These are phyloP conservation scores for Euura saliciscinereae DNA, from an alignment of 1,140 invertebrate species.

Conservation along the genomic window DNA sequence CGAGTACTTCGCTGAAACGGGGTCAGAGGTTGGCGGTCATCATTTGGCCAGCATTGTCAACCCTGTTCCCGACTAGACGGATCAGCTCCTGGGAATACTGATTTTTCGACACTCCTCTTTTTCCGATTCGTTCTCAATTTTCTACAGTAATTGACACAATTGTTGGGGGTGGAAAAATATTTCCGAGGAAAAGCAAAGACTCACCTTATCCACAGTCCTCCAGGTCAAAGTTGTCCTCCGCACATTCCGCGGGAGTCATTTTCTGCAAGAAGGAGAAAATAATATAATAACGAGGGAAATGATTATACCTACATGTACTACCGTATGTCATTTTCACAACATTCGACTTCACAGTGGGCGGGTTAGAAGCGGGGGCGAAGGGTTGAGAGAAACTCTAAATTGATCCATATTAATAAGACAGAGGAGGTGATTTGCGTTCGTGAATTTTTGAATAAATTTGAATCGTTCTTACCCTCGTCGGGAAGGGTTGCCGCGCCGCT, in stretches of 20 bases:
- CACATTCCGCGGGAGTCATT: constrained; percentile 14
- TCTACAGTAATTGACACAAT: too few species aligned
- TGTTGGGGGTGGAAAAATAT: background rate
- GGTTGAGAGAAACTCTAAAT: constrained; percentile 32
- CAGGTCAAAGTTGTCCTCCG: constrained; percentile 9
- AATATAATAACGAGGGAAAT: too few species aligned
- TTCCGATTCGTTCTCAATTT: too few species aligned
- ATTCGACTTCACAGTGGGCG: background rate
- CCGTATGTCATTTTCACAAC: too few species aligned
- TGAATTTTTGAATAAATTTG: constrained; percentile 52
- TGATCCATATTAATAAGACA: constrained; percentile 52
- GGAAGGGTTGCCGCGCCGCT: constrained; percentile 39
- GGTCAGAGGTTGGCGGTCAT: constrained; percentile 42
- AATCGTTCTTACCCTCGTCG: constrained; percentile 36
- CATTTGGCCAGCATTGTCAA: constrained; percentile 53
- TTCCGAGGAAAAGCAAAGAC: constrained; percentile 17
- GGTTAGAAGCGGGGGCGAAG: background rate
- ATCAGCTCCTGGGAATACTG: constrained; percentile 6
- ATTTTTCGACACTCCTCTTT: too few species aligned
- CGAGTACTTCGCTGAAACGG: constrained; percentile 38
- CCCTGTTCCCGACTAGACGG: constrained; percentile 1
- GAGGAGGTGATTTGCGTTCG: constrained; percentile 40
- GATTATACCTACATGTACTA: too few species aligned
- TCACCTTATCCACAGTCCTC: constrained; percentile 27
- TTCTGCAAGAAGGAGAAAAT: constrained; percentile 25